Evolutionary conservation across 2,888 invertebrate species (phyloP).

Genomic region (Pyralis farinalis): DNA sequence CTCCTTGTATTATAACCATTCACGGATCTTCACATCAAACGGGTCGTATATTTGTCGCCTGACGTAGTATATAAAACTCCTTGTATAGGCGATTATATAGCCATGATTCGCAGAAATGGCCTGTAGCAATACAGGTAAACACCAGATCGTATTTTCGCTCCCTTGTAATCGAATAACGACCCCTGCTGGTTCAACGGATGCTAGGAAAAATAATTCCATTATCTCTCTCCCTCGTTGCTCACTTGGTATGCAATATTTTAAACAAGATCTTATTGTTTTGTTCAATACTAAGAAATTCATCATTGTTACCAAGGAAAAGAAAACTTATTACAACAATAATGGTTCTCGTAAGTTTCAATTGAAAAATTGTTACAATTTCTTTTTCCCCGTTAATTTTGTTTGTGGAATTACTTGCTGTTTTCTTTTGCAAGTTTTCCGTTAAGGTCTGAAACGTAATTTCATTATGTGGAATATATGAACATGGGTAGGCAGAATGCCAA

Average conservation of each 20-base stretch:
- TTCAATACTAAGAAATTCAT: neutral
- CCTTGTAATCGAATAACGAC: conserved; percentile 69
- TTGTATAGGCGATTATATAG: conserved; percentile 46
- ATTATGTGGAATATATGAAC: neutral
- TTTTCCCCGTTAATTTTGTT: neutral
- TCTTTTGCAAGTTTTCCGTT: neutral
- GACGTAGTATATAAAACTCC: no score
- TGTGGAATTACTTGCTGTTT: neutral
- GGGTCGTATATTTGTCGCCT: no score
- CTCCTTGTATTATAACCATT: no score
- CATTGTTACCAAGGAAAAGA: conserved; percentile 1
- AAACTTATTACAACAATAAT: conserved; percentile 1
- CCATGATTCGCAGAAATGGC: conserved; percentile 49
- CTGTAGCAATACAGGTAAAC: conserved; percentile 63
- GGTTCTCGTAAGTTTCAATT: neutral
- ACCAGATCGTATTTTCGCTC: conserved; percentile 50
- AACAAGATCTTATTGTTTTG: conserved; percentile 26
- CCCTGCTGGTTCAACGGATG: conserved; percentile 58
- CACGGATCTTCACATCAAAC: no score
- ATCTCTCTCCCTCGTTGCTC: conserved; percentile 44
- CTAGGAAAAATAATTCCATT: conserved; percentile 66
- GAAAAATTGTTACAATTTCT: neutral
- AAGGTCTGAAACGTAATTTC: neutral
- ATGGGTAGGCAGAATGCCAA: neutral
- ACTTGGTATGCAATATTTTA: conserved; percentile 45